Evolutionary conservation across 2,888 invertebrate species (phyloP), one percentile per base, ranked within the genome.

Genomic region (Drosophila nigricruria): DNA sequence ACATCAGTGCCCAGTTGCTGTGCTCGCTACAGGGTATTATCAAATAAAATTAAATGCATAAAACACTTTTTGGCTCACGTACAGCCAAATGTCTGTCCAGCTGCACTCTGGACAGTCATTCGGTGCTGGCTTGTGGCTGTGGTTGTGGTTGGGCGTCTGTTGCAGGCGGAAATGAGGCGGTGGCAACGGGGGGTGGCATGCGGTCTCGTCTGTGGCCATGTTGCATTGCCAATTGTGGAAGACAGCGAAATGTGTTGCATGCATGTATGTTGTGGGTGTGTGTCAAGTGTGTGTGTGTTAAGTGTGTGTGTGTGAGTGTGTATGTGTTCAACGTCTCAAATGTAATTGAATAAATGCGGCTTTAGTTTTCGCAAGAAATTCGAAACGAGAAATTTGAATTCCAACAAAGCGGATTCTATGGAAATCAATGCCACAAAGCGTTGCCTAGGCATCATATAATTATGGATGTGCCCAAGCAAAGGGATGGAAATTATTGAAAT

Each of bases 11-110:
- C 49, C 14, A 47, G 2, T 2, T 23, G 16, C 0, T 18, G 14
- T 3, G 1, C 10, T 20, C 2, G 1, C 3, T 57, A 53, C 56
- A 61, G 66, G 60, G 66, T 65, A 57, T 57, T 30, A 18, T 53
- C 42, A 53, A 63, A 57, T 47, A 57, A 52, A 73, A 63, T 53
- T 68, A 68, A 68, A 72, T 63, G 56, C 56, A 72, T 40, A 34
- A 66, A 71, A 58, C 53, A 32, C 47, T 32, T 42, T 49, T 58
- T 67, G 54, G 42, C 38, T 49, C 62, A 72, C 66, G 58, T 61
- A 53, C 23, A 45, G 25, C 40, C 23, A 25, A 64, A 56, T 67
- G 56, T 42, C 63, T 23, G 63, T 56, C 32, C 49, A 32, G 64
- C 18, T 49, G 58, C 34, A 27, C 34, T 12, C 18, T 47, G 58